Percentiles rank a stretch among this genome's conserved stretches.
These are phyloP conservation scores for Harpagifer antarcticus DNA, from an alignment of 2,797 vertebrate genomes.

Conservation along the genomic window DNA sequence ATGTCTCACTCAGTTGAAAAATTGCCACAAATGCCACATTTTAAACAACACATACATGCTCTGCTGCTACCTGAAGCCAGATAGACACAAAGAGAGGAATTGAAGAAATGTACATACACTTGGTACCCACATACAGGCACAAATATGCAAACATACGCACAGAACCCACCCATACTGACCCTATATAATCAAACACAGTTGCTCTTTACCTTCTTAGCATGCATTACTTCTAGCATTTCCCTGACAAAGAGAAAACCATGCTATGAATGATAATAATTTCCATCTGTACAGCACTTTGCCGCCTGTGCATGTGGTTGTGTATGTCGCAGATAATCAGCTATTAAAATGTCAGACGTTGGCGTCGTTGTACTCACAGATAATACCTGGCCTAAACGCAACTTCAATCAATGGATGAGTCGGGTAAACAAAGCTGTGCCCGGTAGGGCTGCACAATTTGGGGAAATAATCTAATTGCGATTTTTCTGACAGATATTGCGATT, in stretches of 20 bases:
- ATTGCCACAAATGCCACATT: neutral
- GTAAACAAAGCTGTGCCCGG: conserved; percentile 18
- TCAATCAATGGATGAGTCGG: conserved; percentile 51
- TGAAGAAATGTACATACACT: neutral
- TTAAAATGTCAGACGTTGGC: conserved; percentile 16
- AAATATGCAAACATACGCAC: neutral
- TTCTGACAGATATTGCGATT: too few species aligned
- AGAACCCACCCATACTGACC: neutral
- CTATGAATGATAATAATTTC: conserved; percentile 44
- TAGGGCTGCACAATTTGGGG: too few species aligned
- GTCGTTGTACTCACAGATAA: conserved; percentile 35
- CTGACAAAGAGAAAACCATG: conserved; percentile 33
- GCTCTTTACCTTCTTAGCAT: conserved; percentile 35
- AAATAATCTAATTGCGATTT: too few species aligned
- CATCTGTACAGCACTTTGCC: conserved; percentile 18
- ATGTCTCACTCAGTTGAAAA: too few species aligned
- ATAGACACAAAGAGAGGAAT: neutral
- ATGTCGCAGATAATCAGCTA: neutral
- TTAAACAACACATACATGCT: neutral
- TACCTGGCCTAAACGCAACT: conserved; percentile 42
- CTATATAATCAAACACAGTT: conserved; percentile 10
- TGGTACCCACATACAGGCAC: neutral
- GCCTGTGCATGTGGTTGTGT: neutral
- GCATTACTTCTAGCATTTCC: conserved; percentile 13
- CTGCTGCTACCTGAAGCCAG: neutral